phyloP scores from a whole-genome alignment of 2,888 invertebrate genomes.

The Pherbina coryleti region DNA sequence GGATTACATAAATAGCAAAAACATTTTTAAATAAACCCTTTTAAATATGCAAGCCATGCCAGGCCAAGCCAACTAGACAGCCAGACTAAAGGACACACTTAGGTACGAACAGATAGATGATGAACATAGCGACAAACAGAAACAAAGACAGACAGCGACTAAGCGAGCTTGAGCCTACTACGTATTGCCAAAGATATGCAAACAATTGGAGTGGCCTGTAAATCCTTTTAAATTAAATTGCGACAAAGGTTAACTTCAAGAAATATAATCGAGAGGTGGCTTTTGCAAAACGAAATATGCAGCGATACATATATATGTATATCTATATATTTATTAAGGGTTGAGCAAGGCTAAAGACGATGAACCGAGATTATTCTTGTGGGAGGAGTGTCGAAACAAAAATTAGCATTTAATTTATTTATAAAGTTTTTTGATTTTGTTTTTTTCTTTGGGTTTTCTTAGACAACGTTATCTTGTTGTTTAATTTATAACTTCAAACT shows the following conservation, averaged over 20 bases:
- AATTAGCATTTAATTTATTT: neutral
- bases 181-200: neutral
- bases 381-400: too few species aligned
- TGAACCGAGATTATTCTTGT: too few species aligned
- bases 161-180: too few species aligned
- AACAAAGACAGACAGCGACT: neutral
- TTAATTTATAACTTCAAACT: too few species aligned
- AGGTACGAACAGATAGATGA: too few species aligned
- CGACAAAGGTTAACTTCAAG: constrained; percentile 61
- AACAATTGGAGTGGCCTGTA: constrained; percentile 59
- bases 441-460: too few species aligned
- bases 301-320: too few species aligned
- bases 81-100: neutral
- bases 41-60: constrained; percentile 12
- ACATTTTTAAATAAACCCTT: constrained; percentile 28
- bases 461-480: too few species aligned
- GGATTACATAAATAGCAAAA: constrained; percentile 23
- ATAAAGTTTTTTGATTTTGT: neutral
- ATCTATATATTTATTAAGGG: too few species aligned
- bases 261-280: constrained; percentile 57
- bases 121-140: neutral
- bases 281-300: neutral
- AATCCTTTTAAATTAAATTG: constrained; percentile 65
- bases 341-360: too few species aligned
- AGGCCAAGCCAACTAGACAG: neutral